A percentile compares a stretch with the other conserved stretches of the same genome.
Evolutionary conservation across 2,888 invertebrate species (phyloP).

Genomic region (Oeneis ivallda): DNA sequence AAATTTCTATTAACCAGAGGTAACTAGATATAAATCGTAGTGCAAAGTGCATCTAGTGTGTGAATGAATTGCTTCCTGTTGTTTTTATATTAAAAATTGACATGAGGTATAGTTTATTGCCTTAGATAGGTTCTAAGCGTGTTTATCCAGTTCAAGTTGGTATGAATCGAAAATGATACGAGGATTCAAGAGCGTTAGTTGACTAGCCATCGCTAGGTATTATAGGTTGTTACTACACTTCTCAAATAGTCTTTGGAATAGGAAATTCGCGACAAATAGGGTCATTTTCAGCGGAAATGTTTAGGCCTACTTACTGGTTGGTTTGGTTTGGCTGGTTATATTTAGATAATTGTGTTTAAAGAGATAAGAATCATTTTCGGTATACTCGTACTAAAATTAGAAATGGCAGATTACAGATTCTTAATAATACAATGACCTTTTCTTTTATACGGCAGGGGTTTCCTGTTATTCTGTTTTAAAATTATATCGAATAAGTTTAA

Average conservation of each 20-base stretch:
- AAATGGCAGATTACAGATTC: background rate
- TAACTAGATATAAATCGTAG: background rate
- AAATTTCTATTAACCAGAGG: slow-evolving; percentile 13
- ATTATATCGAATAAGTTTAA: background rate
- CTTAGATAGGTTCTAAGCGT: background rate
- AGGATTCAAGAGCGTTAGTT: background rate
- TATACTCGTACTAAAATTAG: too few relatives aligned
- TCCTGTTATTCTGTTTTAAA: background rate
- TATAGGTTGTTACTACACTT: background rate
- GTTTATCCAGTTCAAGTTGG: slow-evolving; percentile 14
- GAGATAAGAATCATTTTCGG: too few relatives aligned
- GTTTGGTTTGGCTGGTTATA: too few relatives aligned
- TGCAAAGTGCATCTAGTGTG: background rate
- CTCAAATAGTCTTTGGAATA: too few relatives aligned
- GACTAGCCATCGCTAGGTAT: background rate
- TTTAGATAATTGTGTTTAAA: too few relatives aligned
- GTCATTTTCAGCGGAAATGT: too few relatives aligned
- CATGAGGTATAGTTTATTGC: background rate
- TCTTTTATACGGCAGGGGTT: background rate
- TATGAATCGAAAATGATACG: background rate
- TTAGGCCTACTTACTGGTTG: too few relatives aligned
- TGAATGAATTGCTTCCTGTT: slow-evolving; percentile 13
- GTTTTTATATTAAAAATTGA: slow-evolving; percentile 11
- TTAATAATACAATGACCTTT: background rate
- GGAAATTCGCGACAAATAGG: too few relatives aligned